Conservation (phyloP, 1,140 invertebrate species). For the Magallana ariakensis region DNA sequence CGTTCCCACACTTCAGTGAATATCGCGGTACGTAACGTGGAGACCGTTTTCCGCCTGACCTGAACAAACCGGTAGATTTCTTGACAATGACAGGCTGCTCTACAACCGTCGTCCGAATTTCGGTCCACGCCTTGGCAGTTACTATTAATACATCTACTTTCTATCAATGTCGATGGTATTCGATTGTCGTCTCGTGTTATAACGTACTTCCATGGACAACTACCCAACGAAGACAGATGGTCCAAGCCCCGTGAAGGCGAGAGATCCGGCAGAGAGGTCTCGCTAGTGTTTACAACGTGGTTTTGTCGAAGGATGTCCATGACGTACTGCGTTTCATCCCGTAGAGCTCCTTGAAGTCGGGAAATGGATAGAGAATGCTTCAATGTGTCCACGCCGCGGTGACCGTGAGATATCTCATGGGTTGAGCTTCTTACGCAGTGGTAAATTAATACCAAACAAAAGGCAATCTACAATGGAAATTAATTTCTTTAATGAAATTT, state of each 20-base stretch:
- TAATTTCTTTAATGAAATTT: too few species aligned
- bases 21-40: background rate
- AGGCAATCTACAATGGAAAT: too few species aligned
- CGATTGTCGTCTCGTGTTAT: slow-evolving; percentile 26
- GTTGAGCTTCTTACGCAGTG: too few species aligned
- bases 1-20: background rate
- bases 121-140: background rate
- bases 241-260: background rate
- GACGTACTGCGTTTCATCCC: background rate
- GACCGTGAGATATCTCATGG: background rate
- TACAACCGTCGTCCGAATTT: background rate
- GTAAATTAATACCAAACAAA: too few species aligned
- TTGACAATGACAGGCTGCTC: background rate
- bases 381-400: background rate
- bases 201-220: background rate
- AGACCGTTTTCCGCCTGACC: background rate
- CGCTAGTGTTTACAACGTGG: background rate
- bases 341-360: background rate
- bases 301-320: background rate
- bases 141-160: background rate
- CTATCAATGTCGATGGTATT: background rate
- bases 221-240: background rate
- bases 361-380: background rate
- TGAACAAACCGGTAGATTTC: slow-evolving; percentile 1
- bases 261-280: background rate